These are phyloP conservation scores for Cataglyphis rosenhaueri DNA, from an alignment of 2,888 invertebrate species.

Conservation along the genomic window DNA sequence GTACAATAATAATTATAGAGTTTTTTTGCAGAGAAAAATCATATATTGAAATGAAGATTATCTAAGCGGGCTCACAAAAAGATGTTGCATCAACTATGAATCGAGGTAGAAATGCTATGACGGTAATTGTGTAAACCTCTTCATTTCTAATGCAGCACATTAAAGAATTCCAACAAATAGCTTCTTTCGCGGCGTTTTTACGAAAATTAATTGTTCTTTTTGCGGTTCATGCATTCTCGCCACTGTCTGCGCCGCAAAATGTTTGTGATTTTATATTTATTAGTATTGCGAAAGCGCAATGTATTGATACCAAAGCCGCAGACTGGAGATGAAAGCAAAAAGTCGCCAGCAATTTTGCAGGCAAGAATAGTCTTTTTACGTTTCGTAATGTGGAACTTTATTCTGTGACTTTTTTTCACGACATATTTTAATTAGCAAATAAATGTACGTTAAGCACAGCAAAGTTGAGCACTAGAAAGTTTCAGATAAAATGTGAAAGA, in stretches of 20 bases:
- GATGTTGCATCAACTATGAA: conserved; percentile 58
- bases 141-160: conserved; percentile 77
- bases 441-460: background rate
- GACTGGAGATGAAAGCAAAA: background rate
- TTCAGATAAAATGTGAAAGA: background rate
- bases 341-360: background rate
- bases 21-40: conserved; percentile 24
- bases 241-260: conserved; percentile 2
- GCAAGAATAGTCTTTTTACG: background rate
- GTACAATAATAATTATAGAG: background rate
- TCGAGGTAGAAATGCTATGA: conserved; percentile 13
- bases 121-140: conserved; percentile 75
- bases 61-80: conserved; percentile 59
- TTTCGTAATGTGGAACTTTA: background rate
- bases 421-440: background rate
- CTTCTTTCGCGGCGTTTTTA: conserved; percentile 63
- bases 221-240: conserved; percentile 20
- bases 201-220: conserved; percentile 72
- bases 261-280: conserved; percentile 14
- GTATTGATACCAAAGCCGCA: conserved; percentile 11
- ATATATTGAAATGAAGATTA: conserved; percentile 51
- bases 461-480: background rate
- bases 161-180: conserved; percentile 68
- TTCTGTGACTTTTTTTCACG: background rate
- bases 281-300: conserved; percentile 1